A percentile compares a stretch with the other conserved stretches of the same genome.
These are phyloP conservation scores for Siniperca chuatsi DNA, from an alignment of 2,113 vertebrate species.

Conservation along the genomic window DNA sequence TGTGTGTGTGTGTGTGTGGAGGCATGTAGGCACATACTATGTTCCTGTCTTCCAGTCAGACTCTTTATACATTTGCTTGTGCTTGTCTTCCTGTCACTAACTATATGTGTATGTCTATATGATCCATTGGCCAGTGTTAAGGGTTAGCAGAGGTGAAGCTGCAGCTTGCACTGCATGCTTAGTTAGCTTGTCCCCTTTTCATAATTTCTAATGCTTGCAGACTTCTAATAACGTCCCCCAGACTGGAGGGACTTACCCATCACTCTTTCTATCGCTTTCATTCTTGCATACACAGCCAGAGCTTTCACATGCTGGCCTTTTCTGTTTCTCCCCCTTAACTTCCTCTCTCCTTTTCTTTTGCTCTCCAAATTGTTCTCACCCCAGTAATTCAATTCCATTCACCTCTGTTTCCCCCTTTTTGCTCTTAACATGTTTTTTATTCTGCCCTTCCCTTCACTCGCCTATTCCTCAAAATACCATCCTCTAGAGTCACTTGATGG, in stretches of 20 bases:
- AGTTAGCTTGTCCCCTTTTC: not conserved
- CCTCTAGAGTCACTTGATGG: constrained; percentile 9
- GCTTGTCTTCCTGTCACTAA: constrained; percentile 3
- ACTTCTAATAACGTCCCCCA: not conserved
- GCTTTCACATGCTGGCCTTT: constrained; percentile 3
- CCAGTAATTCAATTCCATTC: constrained; percentile 17
- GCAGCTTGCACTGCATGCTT: not conserved
- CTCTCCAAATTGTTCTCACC: constrained; percentile 30
- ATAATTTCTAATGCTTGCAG: not conserved
- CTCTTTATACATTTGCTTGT: not conserved
- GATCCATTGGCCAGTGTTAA: not conserved
- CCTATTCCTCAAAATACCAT: constrained; percentile 26
- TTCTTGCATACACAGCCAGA: not conserved
- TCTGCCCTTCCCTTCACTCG: constrained; percentile 1
- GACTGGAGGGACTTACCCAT: not conserved
- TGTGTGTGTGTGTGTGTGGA: not conserved
- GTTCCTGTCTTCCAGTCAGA: not conserved
- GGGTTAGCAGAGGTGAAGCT: not conserved
- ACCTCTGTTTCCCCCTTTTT: constrained; percentile 14
- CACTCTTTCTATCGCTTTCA: not conserved
- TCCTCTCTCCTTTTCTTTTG: constrained; percentile 15
- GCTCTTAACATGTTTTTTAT: constrained; percentile 29
- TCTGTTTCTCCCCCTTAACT: not conserved
- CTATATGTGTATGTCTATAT: not conserved
- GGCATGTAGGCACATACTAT: no score